Evolutionary conservation across 2,888 invertebrate genomes (phyloP), one percentile per base, ranked within the genome.

Genomic region (Ditula angustiorana): DNA sequence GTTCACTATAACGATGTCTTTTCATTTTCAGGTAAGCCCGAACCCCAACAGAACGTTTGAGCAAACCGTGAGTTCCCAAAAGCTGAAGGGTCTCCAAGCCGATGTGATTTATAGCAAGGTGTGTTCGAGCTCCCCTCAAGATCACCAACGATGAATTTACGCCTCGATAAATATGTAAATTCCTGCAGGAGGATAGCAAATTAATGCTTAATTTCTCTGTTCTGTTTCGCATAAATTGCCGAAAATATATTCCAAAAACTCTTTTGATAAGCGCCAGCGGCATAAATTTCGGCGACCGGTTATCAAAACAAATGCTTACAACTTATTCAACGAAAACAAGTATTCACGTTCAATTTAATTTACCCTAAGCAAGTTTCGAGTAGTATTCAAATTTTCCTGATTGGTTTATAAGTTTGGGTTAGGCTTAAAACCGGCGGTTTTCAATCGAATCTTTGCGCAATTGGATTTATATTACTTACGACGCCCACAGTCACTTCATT

Each of bases 91-190:
- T 61, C 53, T 24, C 33, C 33, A 24, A 61, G 33, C 37, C 55
- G 47, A 49, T 33, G 33, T 56, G 37, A 56, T 60, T 69, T 69
- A 67, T 66, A 44, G 44, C 62, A 57, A 67, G 63, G 58, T 66
- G 37, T 63, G 66, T 64, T 66, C 50, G 33, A 71, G 67, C 71
- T 70, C 67, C 68, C 71, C 62, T 71, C 77, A 72, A 79, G 79
- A 84, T 83, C 80, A 80, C 79, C 81, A 85, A 81, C 82, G 82
- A 82, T 81, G 75, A 82, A 83, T 81, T 81, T 74, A 80, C 80
- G 82, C 83, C 74, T 78, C 83, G 80, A 88, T 87, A 84, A 88
- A 85, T 89, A 90, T 90, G 87, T 77, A 84, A 89, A 90, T 89
- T 83, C 79, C 71, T 69, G 68, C 77, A 77, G 74, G 79, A 82